A percentile compares a stretch with the other conserved stretches of the same genome.
Evolutionary conservation across 2,113 vertebrate genomes (phyloP).

Genomic region (Mobula birostris): DNA sequence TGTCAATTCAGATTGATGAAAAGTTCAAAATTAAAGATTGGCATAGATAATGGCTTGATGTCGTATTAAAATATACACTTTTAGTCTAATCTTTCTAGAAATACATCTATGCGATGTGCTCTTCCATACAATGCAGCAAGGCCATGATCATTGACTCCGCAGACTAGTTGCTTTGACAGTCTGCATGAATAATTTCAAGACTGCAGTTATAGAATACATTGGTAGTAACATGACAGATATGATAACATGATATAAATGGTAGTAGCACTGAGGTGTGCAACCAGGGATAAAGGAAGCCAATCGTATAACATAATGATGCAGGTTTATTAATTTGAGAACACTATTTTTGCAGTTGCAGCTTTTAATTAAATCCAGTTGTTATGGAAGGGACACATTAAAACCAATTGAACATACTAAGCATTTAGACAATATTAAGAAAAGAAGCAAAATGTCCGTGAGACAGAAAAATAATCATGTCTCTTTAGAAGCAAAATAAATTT

Average conservation of each 20-base stretch:
- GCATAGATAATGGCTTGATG: not conserved
- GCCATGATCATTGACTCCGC: not conserved
- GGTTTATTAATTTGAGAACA: not conserved
- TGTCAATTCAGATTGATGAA: not conserved
- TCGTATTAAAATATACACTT: not conserved
- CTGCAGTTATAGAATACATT: not conserved
- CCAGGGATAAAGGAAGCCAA: not conserved
- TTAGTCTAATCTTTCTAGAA: not conserved
- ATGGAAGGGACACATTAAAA: not conserved
- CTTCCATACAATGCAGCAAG: not conserved
- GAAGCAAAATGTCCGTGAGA: not conserved
- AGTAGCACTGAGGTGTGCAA: not conserved
- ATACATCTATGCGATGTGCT: not conserved
- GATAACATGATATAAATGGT: not conserved
- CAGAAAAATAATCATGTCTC: not conserved
- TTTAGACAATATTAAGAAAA: slow-evolving; percentile 12
- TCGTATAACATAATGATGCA: not conserved
- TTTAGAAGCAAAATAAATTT: not conserved
- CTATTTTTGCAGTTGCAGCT: not conserved
- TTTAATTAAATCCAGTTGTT: not conserved
- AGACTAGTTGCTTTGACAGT: not conserved
- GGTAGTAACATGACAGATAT: not conserved
- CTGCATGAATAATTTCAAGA: not conserved
- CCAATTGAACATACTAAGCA: not conserved
- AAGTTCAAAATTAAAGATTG: not conserved